A percentile compares a stretch with the other conserved stretches of the same genome.
phyloP scores from a whole-genome alignment of 2,797 vertebrate genomes.

The Chaetodon trifasciatus region DNA sequence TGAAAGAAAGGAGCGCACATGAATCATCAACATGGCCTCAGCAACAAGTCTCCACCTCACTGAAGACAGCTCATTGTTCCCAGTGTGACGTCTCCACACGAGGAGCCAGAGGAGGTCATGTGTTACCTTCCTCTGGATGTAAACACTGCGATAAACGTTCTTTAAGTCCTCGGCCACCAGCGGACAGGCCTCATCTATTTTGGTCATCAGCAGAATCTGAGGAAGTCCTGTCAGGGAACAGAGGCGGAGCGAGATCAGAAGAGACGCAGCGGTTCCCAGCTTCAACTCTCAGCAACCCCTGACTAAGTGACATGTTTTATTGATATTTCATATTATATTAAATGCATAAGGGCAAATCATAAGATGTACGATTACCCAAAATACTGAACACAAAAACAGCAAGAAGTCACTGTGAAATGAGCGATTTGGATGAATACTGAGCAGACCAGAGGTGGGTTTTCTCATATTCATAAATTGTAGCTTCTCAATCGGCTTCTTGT shows the following conservation, averaged over 20 bases:
- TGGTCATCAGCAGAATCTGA: slow-evolving; percentile 79
- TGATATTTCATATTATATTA: too few species aligned
- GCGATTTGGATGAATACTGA: too few species aligned
- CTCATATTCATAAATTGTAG: too few species aligned
- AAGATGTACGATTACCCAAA: too few species aligned
- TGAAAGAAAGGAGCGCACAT: slow-evolving; percentile 47
- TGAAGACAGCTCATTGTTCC: neutral
- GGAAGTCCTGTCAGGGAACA: slow-evolving; percentile 67
- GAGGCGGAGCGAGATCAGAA: neutral
- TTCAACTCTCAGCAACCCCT: too few species aligned
- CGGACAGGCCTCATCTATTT: slow-evolving; percentile 81
- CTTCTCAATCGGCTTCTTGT: too few species aligned
- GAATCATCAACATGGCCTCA: neutral
- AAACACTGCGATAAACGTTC: slow-evolving; percentile 73
- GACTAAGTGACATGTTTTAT: too few species aligned
- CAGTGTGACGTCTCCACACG: neutral
- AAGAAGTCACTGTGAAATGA: too few species aligned
- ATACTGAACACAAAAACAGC: too few species aligned
- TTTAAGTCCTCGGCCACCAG: slow-evolving; percentile 71
- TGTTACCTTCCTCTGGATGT: slow-evolving; percentile 75
- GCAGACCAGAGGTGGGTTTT: too few species aligned
- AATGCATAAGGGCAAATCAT: too few species aligned
- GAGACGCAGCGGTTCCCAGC: too few species aligned
- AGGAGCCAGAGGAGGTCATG: neutral
- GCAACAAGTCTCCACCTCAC: neutral